These are phyloP conservation scores for Mechanitis messenoides DNA, from an alignment of 2,888 invertebrate genomes.

Conservation along the genomic window DNA sequence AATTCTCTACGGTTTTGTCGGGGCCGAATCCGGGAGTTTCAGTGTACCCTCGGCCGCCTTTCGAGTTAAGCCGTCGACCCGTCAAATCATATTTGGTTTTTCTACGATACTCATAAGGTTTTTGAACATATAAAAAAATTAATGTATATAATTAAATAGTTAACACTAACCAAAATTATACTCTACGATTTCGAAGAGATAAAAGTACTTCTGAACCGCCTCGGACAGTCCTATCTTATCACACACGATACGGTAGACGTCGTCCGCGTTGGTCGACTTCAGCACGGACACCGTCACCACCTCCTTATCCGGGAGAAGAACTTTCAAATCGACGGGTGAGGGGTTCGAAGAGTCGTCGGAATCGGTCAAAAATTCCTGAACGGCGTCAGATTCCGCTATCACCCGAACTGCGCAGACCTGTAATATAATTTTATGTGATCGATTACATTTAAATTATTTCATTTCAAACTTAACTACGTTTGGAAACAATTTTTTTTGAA, in stretches of 20 bases:
- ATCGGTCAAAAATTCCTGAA: conserved; percentile 98
- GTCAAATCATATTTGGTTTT: too few relatives aligned
- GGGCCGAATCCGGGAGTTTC: too few relatives aligned
- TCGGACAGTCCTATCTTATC: conserved; percentile 89
- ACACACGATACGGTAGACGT: conserved; percentile 91
- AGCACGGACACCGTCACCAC: conserved; percentile 92
- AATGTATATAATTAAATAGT: too few relatives aligned
- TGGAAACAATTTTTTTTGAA: not conserved
- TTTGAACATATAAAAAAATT: too few relatives aligned
- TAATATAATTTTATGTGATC: not conserved
- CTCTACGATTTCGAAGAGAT: conserved; percentile 97
- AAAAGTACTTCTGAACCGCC: conserved; percentile 92
- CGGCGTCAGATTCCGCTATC: conserved; percentile 97
- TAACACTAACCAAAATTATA: conserved; percentile 91
- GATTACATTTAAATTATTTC: too few relatives aligned
- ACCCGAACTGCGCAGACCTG: conserved; percentile 96
- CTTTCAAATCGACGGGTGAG: conserved; percentile 86
- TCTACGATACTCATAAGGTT: too few relatives aligned
- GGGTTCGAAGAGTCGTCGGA: conserved; percentile 88
- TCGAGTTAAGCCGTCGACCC: too few relatives aligned
- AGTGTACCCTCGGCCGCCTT: too few relatives aligned
- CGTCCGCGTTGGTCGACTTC: conserved; percentile 92
- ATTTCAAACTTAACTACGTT: too few relatives aligned
- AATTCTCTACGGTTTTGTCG: too few relatives aligned
- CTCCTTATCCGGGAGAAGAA: conserved; percentile 91